Conservation (phyloP, 2,113 vertebrate species). For the Merops nubicus region DNA sequence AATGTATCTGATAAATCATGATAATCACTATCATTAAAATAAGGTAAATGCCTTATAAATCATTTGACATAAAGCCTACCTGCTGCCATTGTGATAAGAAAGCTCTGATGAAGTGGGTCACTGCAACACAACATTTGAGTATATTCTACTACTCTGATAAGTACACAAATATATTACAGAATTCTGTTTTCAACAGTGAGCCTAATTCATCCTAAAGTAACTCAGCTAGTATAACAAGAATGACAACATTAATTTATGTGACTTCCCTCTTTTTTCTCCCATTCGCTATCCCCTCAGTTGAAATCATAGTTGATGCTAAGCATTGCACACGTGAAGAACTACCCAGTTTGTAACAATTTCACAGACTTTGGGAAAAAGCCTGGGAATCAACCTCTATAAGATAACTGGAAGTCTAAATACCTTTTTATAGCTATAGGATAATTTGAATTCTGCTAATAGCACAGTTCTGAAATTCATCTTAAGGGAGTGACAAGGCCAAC, state of each 20-base stretch:
- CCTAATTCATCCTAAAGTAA: background rate
- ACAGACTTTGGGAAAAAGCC: background rate
- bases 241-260: background rate
- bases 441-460: background rate
- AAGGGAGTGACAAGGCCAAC: background rate
- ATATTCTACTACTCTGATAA: background rate
- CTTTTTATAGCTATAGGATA: background rate
- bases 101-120: background rate
- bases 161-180: background rate
- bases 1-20: constrained; percentile 33
- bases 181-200: background rate
- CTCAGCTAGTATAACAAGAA: background rate
- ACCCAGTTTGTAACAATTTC: background rate
- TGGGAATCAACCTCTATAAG: background rate
- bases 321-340: background rate
- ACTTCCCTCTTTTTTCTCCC: background rate
- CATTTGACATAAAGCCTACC: constrained; percentile 6
- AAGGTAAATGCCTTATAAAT: constrained; percentile 31
- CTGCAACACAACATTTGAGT: background rate
- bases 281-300: fast-evolving
- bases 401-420: background rate
- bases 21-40: constrained; percentile 22
- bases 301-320: background rate
- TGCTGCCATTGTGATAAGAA: background rate
- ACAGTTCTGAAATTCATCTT: background rate